Evolutionary conservation across 2,888 invertebrate species (phyloP), one percentile per base, ranked within the genome.

Genomic region (Nymphalis polychloros): DNA sequence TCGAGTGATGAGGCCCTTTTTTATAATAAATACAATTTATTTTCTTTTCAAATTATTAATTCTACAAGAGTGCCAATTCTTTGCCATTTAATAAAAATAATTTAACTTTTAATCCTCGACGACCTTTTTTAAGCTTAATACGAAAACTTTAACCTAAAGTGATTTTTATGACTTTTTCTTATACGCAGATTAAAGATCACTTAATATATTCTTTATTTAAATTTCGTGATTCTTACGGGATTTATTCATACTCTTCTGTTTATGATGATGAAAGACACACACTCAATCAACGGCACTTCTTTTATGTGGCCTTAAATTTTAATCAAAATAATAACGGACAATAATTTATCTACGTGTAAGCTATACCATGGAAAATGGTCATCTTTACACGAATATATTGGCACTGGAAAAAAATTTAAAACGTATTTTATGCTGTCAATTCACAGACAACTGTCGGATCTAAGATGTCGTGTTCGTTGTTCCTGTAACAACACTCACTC

Each of bases 91-190:
- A 31, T 49, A 46, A 59, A 59, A 59, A 8, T 23, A 10, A 46
- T 52, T 65, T 65, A 59, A 50, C 59, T 59, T 27, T 59, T 55
- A 55, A 31, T 55, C 31, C 2, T 17, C 31, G 7, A 31, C 31
- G 27, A n/a, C 17, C 16, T 55, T 55, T 55, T 31, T 55, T 2
- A 8, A 31, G 17, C 16, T 55, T 27, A 23, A 4, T 27, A 20
- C 16, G 3, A 16, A 23, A 23, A 52, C 13, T 23, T 52, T 52
- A 20, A 20, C 52, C 52, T 52, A 1, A 20, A 52, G 23, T 10
- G 8, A 50, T 27, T 52, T 23, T 52, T 5, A 13, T 8, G 20
- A 5, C 20, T 19, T 50, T 3, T 19, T 50, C 19, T 19, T 50
- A 8, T 50, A 27, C 27, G 27, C 3, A 4, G 3, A 27, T 27